Conservation (phyloP, 2,797 vertebrate genomes). For the Gambelia wislizenii region DNA sequence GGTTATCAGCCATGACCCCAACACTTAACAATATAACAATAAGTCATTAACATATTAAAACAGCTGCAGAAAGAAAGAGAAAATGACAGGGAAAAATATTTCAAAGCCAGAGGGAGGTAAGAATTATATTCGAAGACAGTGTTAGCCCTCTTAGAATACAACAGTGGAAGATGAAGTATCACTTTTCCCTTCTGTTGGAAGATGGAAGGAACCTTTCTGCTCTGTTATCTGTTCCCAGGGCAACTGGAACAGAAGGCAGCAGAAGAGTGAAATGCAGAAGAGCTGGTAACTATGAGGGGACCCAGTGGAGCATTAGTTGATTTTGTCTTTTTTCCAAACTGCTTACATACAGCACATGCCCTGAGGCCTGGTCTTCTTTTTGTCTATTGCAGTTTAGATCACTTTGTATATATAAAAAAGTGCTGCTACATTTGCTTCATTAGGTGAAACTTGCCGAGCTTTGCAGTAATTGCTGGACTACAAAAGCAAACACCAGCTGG, state of each 20-base stretch:
- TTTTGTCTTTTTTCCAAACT: not conserved
- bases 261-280: slow-evolving; percentile 5
- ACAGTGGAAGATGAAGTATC: not conserved
- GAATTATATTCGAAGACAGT: not conserved
- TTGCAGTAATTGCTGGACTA: slow-evolving; percentile 8
- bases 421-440: slow-evolving; percentile 10
- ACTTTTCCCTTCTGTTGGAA: not conserved
- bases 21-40: not conserved
- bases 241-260: slow-evolving; percentile 18
- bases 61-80: not conserved
- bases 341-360: not conserved
- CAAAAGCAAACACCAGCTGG: slow-evolving; percentile 47
- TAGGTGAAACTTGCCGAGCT: slow-evolving; percentile 33
- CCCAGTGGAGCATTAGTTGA: not conserved
- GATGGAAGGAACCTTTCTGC: not conserved
- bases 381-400: slow-evolving; percentile 12
- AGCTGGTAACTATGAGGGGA: not conserved
- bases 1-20: not conserved
- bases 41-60: not conserved
- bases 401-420: slow-evolving; percentile 11
- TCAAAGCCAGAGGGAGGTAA: not conserved
- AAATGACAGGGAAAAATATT: not conserved
- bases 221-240: not conserved
- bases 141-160: not conserved
- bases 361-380: slow-evolving; percentile 14